These are phyloP conservation scores for Drosophila dunni DNA, from an alignment of 1,140 invertebrate species.

Conservation along the genomic window DNA sequence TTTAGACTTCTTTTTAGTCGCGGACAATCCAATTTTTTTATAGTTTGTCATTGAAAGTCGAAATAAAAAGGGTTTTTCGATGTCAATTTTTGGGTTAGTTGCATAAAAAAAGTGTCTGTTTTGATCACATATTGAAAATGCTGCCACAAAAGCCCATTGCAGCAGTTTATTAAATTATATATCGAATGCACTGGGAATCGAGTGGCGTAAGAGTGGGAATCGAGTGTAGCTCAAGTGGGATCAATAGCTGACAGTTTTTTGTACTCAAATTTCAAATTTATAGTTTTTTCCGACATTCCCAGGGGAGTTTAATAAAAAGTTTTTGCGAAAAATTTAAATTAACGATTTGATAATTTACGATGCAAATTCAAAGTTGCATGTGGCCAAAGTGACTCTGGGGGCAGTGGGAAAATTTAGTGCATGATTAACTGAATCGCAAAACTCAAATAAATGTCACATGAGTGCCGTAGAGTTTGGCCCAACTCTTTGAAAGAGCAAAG, in stretches of 20 bases:
- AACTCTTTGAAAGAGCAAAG: slow-evolving; percentile 74
- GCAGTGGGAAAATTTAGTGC: slow-evolving; percentile 18
- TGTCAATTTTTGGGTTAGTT: slow-evolving; percentile 5
- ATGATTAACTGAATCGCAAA: slow-evolving; percentile 27
- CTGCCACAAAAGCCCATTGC: slow-evolving; percentile 56
- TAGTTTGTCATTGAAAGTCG: slow-evolving; percentile 23
- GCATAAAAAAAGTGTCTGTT: slow-evolving; percentile 24
- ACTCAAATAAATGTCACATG: slow-evolving; percentile 76
- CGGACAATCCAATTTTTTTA: neutral
- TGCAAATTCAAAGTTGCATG: slow-evolving; percentile 30
- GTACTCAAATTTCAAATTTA: slow-evolving; percentile 46
- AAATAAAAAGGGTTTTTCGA: slow-evolving; percentile 23
- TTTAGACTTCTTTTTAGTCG: neutral
- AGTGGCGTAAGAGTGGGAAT: neutral
- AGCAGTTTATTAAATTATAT: slow-evolving; percentile 70
- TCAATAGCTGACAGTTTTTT: slow-evolving; percentile 45
- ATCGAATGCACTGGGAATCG: slow-evolving; percentile 15
- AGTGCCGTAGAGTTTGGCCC: slow-evolving; percentile 52
- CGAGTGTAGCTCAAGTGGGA: neutral
- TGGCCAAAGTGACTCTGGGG: slow-evolving; percentile 1
- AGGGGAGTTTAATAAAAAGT: slow-evolving; percentile 62
- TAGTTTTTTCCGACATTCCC: slow-evolving; percentile 19
- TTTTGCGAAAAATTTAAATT: slow-evolving; percentile 38
- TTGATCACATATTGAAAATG: slow-evolving; percentile 24
- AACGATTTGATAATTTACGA: slow-evolving; percentile 53